Percentiles rank a stretch among this genome's conserved stretches.
Conservation (phyloP, 2,113 vertebrate genomes). For the Pygathrix nemaeus region DNA sequence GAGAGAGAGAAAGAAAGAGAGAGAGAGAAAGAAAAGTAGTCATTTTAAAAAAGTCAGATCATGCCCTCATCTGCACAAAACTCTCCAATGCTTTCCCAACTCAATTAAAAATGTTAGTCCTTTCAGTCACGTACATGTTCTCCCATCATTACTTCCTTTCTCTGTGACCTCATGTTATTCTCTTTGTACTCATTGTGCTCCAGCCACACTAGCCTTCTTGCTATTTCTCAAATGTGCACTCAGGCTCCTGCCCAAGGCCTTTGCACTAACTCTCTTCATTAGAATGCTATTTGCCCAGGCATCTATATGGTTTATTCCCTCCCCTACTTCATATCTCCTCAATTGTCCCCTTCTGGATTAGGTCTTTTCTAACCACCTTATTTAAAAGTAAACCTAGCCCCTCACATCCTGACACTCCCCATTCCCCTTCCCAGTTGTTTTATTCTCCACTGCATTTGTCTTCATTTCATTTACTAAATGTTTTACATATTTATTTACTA, state of each 20-base stretch:
- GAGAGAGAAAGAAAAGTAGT: background rate
- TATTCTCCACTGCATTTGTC: background rate
- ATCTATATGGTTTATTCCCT: background rate
- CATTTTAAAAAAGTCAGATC: background rate
- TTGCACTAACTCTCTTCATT: background rate
- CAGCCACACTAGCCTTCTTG: background rate
- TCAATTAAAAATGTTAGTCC: background rate
- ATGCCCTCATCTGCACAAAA: background rate
- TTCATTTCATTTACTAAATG: background rate
- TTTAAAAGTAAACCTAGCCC: background rate
- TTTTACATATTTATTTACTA: background rate
- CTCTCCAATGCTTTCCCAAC: background rate
- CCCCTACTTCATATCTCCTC: background rate
- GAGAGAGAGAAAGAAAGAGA: no score
- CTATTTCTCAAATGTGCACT: background rate
- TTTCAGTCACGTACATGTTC: background rate
- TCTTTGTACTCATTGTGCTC: background rate
- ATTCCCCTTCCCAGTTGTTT: background rate
- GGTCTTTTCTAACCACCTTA: background rate
- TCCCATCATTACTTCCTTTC: background rate
- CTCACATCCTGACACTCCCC: background rate
- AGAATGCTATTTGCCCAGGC: background rate
- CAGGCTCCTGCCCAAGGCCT: background rate
- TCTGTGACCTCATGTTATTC: background rate
- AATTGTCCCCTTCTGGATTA: background rate